Conservation (phyloP, 2,797 vertebrate species). For the Tympanoctomys barrerae region DNA sequence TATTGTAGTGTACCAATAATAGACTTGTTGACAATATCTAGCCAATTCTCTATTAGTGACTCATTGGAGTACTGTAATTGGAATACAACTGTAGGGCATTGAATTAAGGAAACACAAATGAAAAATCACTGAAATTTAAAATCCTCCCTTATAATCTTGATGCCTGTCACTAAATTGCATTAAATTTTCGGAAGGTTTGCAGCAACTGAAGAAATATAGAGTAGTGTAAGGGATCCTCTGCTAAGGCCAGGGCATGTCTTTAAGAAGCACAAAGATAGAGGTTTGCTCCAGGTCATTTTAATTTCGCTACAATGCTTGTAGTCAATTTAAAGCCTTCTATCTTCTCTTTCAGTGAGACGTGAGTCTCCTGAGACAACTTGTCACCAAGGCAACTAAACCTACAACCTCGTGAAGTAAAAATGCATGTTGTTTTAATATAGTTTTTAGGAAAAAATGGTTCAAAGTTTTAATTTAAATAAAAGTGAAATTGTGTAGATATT, state of each 20-base stretch:
- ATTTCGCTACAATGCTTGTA: conserved; percentile 36
- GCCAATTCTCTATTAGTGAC: background rate
- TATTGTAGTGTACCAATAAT: background rate
- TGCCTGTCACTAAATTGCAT: conserved; percentile 22
- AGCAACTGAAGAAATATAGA: conserved; percentile 34
- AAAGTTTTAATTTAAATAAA: conserved; percentile 66
- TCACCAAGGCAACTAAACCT: conserved; percentile 68
- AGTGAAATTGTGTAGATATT: conserved; percentile 41
- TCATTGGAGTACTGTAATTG: conserved; percentile 33
- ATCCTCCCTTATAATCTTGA: background rate
- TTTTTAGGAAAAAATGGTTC: conserved; percentile 16
- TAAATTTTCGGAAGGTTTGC: conserved; percentile 29
- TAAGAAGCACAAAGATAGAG: conserved; percentile 20
- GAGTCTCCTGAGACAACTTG: conserved; percentile 42
- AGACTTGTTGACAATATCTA: conserved; percentile 12
- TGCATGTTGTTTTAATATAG: conserved; percentile 28
- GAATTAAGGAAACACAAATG: background rate
- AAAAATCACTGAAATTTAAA: conserved; percentile 37
- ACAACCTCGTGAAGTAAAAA: conserved; percentile 51
- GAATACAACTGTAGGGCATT: background rate
- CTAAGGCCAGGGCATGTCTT: background rate
- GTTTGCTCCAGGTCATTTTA: conserved; percentile 31
- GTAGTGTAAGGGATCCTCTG: background rate
- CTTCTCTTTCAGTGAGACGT: conserved; percentile 47
- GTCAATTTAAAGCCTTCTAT: conserved; percentile 62